Conservation (phyloP, 2,888 invertebrate species). For the Fabriciana adippe region DNA sequence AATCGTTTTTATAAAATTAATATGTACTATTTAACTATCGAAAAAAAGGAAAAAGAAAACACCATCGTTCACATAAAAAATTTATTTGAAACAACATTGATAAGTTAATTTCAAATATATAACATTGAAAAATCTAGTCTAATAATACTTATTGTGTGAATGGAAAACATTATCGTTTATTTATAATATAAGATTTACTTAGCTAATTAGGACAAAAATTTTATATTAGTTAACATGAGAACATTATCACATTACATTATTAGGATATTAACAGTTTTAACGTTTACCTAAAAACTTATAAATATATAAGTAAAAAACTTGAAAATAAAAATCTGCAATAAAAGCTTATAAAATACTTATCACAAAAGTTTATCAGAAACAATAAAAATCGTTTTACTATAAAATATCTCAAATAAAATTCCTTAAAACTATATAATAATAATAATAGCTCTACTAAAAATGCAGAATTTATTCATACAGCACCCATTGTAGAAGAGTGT, state of each 20-base stretch:
- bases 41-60: slow-evolving; percentile 11
- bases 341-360: too few relatives aligned
- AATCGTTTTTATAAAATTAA: not conserved
- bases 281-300: not conserved
- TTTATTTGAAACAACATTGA: slow-evolving; percentile 32
- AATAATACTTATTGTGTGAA: slow-evolving; percentile 31
- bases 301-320: slow-evolving; percentile 2
- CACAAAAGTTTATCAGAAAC: too few relatives aligned
- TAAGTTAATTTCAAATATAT: slow-evolving; percentile 22
- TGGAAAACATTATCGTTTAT: slow-evolving; percentile 17
- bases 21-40: too few relatives aligned
- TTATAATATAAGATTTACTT: slow-evolving; percentile 11
- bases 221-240: slow-evolving; percentile 10
- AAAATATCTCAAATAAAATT: too few relatives aligned
- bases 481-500: too few relatives aligned
- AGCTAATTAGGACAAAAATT: not conserved
- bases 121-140: slow-evolving; percentile 29
- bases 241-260: slow-evolving; percentile 23
- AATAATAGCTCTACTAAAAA: too few relatives aligned
- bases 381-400: too few relatives aligned
- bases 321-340: not conserved
- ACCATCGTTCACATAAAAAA: not conserved
- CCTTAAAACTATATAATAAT: too few relatives aligned
- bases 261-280: slow-evolving; percentile 1
- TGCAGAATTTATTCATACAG: too few relatives aligned